phyloP scores from a whole-genome alignment of 2,888 invertebrate genomes.

The Argynnis bischoffii region DNA sequence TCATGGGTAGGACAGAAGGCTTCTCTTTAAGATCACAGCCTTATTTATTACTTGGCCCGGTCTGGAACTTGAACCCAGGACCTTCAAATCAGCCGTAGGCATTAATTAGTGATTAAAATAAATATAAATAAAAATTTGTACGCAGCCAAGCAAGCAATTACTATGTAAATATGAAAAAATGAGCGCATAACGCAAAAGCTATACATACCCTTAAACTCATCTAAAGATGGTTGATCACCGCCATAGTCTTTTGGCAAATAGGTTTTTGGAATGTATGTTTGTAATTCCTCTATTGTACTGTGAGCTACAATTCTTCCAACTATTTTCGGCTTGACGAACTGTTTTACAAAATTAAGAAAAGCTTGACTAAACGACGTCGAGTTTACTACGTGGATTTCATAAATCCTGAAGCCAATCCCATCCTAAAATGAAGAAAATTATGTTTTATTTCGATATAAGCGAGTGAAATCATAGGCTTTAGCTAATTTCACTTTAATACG shows the following conservation, averaged over 20 bases:
- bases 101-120: too few relatives aligned
- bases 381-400: constrained; percentile 70
- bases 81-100: too few relatives aligned
- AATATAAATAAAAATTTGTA: too few relatives aligned
- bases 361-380: constrained; percentile 59
- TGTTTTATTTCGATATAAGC: neutral
- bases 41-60: too few relatives aligned
- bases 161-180: too few relatives aligned
- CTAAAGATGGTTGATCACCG: constrained; percentile 56
- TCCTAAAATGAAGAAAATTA: constrained; percentile 57
- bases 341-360: constrained; percentile 60
- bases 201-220: constrained; percentile 61
- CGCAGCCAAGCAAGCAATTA: too few relatives aligned
- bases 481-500: too few relatives aligned
- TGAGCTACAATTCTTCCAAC: constrained; percentile 62
- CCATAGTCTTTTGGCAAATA: constrained; percentile 66
- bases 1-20: too few relatives aligned
- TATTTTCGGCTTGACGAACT: constrained; percentile 67
- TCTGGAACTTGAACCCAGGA: too few relatives aligned
- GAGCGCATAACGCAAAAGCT: neutral
- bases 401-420: constrained; percentile 65
- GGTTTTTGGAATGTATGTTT: constrained; percentile 56
- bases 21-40: too few relatives aligned
- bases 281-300: constrained; percentile 55
- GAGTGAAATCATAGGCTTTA: too few relatives aligned